Conservation (phyloP, 37 sponge, comb jelly and placozoan species). For the Cladorhizidae sp. region DNA sequence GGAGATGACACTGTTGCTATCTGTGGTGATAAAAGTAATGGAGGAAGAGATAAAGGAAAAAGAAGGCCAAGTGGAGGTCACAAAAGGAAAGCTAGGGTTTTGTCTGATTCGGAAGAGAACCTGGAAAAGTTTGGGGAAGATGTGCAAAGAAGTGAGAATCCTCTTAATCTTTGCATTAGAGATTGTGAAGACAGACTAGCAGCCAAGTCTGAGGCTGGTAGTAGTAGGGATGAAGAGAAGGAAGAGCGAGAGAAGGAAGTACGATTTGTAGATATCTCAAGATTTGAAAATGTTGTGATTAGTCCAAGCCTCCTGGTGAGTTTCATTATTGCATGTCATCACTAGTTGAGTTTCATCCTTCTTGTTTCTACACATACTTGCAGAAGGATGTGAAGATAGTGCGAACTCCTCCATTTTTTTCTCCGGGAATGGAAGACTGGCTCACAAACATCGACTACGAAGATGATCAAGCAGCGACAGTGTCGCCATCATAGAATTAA, state of each 20-base stretch:
- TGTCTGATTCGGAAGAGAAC: not conserved
- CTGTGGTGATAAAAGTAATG: not conserved
- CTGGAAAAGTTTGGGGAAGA: not conserved
- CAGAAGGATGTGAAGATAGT: conserved; percentile 23
- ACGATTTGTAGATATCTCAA: not conserved
- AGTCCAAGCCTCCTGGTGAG: conserved; percentile 59
- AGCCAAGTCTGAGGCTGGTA: not conserved
- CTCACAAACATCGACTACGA: conserved; percentile 24
- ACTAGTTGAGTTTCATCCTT: not conserved
- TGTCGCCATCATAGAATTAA: too few relatives aligned
- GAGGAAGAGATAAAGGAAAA: not conserved
- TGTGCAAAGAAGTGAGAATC: too few relatives aligned
- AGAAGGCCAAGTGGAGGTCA: not conserved
- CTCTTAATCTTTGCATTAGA: too few relatives aligned
- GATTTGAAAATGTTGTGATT: conserved; percentile 1
- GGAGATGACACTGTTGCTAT: not conserved
- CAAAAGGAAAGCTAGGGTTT: not conserved
- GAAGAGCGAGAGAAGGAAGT: conserved; percentile 7
- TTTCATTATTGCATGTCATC: not conserved
- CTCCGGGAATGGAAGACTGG: conserved; percentile 78
- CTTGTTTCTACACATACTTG: not conserved
- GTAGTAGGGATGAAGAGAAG: not conserved
- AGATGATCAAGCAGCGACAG: not conserved
- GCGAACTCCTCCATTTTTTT: conserved; percentile 33
- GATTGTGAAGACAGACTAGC: too few relatives aligned